Base-by-base conservation (phyloP, 2,797 vertebrate species). In the Basileuterus tristriatus region DNA sequence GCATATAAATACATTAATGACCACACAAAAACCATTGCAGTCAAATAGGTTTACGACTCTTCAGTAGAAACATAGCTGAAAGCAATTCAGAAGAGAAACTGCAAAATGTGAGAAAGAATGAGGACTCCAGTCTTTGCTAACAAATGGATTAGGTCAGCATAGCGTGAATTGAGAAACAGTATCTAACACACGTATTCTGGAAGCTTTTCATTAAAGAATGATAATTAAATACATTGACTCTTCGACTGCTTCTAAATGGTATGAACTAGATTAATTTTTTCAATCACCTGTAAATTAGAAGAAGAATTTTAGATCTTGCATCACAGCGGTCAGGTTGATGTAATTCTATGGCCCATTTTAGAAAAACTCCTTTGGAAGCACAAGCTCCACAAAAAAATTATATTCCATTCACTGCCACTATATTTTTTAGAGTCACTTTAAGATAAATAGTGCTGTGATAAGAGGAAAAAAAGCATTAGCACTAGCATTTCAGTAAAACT, bases 401-500 rank as follows among this genome's bases (percentile, higher is more conserved):
- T 87, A 62, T 87, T 94, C 91, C 58, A 44, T 93, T 92, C 76
- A 94, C 36, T 62, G 24, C 36, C 22, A 43, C 50, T 91, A 36
- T 77, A 77, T 91, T 87, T 90, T 94, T 96, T 87, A 90, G 71
- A 74, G 78, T 93, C 79, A 86, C 76, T 96, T 96, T 50, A 85
- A 96, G 79, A 96, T 71, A 97, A 97, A 97, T 96, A 96, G 39
- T 96, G 92, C 96, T 97, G 89, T 65, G 89, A 92, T 96, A 94
- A 94, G 79, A 89, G 70, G 30, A 83, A 93, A 87, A 87, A 95
- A 92, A 80, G 27, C 74, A 94, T 93, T 94, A 97, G 86, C 63
- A 85, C 70, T 47, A 69, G 74, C 79, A 95, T 96, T 96, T 96
- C 90, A 94, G 82, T 63, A 85, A 83, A 97, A 94, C 70, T 97